These are phyloP conservation scores for Microplitis mediator DNA, from an alignment of 1,140 invertebrate genomes.

Conservation along the genomic window DNA sequence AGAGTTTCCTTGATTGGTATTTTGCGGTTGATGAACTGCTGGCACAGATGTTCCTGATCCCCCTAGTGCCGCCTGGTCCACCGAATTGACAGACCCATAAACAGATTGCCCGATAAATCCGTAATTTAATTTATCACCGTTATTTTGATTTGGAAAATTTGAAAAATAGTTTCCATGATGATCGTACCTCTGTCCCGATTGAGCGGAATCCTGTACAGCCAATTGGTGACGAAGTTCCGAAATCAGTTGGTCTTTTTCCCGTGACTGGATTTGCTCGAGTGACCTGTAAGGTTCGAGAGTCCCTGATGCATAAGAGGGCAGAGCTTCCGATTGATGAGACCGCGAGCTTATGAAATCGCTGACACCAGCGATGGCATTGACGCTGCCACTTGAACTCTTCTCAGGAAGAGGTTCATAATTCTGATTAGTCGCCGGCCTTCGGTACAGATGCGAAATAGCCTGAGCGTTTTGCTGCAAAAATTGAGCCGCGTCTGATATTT, in stretches of 20 bases:
- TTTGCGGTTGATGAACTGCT: constrained; percentile 14
- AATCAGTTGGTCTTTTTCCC: constrained; percentile 54
- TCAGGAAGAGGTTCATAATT: constrained; percentile 49
- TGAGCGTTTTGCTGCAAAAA: constrained; percentile 55
- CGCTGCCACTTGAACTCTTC: neutral
- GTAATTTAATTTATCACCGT: no score
- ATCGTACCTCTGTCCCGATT: constrained; percentile 32
- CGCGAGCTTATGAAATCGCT: neutral
- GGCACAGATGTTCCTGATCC: neutral
- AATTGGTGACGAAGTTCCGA: constrained; percentile 49
- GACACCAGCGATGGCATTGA: no score
- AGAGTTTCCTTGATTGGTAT: neutral
- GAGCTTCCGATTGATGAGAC: constrained; percentile 12
- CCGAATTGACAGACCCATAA: neutral
- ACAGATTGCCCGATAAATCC: no score
- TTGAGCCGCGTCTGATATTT: constrained; percentile 54
- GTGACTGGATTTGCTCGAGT: constrained; percentile 48
- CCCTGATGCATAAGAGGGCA: constrained; percentile 52
- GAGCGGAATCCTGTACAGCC: constrained; percentile 17
- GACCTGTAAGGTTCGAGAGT: constrained; percentile 45
- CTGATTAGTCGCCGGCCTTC: constrained; percentile 43
- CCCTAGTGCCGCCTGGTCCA: neutral
- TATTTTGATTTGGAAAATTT: no score
- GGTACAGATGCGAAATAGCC: constrained; percentile 54
- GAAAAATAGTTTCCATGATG: constrained; percentile 34